These are phyloP conservation scores for Tuberolachnus salignus DNA, from an alignment of 2,888 invertebrate genomes.

Conservation along the genomic window DNA sequence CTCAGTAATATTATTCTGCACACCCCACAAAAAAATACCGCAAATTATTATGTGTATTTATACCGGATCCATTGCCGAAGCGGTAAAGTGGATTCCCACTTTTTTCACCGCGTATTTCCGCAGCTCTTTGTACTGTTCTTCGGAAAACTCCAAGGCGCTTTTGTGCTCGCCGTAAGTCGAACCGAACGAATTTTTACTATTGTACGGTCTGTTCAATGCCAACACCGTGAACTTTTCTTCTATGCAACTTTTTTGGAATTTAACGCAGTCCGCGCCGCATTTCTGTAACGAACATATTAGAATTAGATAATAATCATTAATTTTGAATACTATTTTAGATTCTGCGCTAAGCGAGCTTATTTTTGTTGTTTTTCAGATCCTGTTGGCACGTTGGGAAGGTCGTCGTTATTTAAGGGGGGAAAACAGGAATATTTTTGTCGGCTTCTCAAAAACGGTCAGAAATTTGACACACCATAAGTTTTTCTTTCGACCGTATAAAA, in stretches of 20 bases:
- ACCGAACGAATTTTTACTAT: slow-evolving; percentile 75
- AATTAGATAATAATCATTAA: background rate
- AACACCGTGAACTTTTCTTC: slow-evolving; percentile 73
- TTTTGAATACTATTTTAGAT: too few relatives aligned
- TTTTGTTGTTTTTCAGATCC: too few relatives aligned
- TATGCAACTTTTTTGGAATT: slow-evolving; percentile 81
- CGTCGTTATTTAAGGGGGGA: too few relatives aligned
- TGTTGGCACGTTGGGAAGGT: too few relatives aligned
- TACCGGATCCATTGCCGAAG: slow-evolving; percentile 83
- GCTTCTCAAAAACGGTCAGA: too few relatives aligned
- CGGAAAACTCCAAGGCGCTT: slow-evolving; percentile 72
- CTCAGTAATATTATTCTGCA: too few relatives aligned
- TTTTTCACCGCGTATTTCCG: slow-evolving; percentile 69
- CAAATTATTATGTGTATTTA: too few relatives aligned
- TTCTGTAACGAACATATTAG: slow-evolving; percentile 65
- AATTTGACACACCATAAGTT: too few relatives aligned
- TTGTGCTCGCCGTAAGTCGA: slow-evolving; percentile 82
- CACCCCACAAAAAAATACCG: too few relatives aligned
- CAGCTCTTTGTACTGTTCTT: slow-evolving; percentile 71
- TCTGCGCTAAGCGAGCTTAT: background rate
- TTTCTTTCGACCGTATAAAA: too few relatives aligned
- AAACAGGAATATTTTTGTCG: too few relatives aligned
- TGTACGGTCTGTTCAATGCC: slow-evolving; percentile 71
- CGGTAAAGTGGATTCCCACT: slow-evolving; percentile 73
- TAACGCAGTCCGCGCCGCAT: slow-evolving; percentile 79